Evolutionary conservation across 2,888 invertebrate genomes (phyloP).

Genomic region (Synanthedon myopaeformis): DNA sequence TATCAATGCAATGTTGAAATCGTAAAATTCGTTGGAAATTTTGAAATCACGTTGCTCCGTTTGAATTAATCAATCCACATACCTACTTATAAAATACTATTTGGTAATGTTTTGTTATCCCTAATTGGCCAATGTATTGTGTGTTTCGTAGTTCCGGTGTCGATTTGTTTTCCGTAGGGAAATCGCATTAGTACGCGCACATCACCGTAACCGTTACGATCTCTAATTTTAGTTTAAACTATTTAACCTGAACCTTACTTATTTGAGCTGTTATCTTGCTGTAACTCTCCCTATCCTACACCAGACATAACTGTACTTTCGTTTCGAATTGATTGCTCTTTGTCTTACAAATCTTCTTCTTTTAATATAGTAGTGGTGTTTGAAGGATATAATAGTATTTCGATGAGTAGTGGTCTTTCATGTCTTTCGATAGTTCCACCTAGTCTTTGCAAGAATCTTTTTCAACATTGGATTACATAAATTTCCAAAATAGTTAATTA

Average conservation of each 20-base stretch:
- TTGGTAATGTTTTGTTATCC: not conserved
- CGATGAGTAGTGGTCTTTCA: too few relatives aligned
- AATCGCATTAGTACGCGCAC: conserved; percentile 21
- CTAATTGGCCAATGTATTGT: not conserved
- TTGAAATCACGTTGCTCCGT: not conserved
- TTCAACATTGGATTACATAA: too few relatives aligned
- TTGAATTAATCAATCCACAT: not conserved
- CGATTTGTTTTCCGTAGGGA: conserved; percentile 10
- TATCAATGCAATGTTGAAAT: too few relatives aligned
- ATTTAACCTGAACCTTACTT: conserved; percentile 15
- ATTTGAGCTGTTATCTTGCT: not conserved
- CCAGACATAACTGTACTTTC: too few relatives aligned
- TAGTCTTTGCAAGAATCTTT: too few relatives aligned
- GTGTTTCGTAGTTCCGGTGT: not conserved
- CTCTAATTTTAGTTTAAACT: conserved; percentile 18
- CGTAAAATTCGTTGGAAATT: too few relatives aligned
- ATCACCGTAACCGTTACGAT: conserved; percentile 32
- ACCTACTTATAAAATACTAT: not conserved
- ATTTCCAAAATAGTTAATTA: too few relatives aligned
- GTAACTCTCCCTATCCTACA: not conserved
- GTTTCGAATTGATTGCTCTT: too few relatives aligned
- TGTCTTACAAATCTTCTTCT: too few relatives aligned
- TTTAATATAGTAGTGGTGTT: too few relatives aligned
- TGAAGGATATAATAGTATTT: too few relatives aligned
- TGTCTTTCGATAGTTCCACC: too few relatives aligned